Conservation (phyloP, 2,797 vertebrate species). For the Liasis olivaceus region DNA sequence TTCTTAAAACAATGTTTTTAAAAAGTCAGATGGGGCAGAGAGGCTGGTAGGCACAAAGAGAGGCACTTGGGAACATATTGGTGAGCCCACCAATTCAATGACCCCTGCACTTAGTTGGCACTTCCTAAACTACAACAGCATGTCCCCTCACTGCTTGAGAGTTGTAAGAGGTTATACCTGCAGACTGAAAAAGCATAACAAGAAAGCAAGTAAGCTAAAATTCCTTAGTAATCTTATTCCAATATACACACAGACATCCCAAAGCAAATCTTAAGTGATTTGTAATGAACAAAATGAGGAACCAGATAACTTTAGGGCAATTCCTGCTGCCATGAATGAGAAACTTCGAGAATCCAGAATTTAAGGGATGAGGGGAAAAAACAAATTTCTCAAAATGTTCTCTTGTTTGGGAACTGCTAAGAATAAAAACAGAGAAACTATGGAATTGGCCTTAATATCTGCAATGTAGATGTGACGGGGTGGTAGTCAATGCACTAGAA, state of each 20-base stretch:
- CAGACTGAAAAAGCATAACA: background rate
- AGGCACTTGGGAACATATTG: background rate
- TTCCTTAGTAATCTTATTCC: background rate
- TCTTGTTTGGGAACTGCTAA: background rate
- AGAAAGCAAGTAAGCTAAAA: background rate
- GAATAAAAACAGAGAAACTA: background rate
- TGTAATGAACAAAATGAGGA: background rate
- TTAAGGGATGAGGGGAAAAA: background rate
- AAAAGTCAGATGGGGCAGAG: background rate
- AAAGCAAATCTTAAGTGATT: background rate
- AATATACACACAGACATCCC: background rate
- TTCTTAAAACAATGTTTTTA: background rate
- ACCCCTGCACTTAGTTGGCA: background rate
- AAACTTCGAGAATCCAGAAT: background rate
- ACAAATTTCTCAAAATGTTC: background rate
- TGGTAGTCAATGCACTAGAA: background rate
- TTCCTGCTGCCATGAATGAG: background rate
- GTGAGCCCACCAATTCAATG: background rate
- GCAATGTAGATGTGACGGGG: background rate
- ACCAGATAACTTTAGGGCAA: background rate
- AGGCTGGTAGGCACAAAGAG: background rate
- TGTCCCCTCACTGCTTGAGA: background rate
- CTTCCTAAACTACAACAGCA: background rate
- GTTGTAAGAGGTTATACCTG: background rate
- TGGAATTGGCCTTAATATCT: background rate